Conservation (phyloP, 2,113 vertebrate genomes). For the Rhagologus leucostigma region DNA sequence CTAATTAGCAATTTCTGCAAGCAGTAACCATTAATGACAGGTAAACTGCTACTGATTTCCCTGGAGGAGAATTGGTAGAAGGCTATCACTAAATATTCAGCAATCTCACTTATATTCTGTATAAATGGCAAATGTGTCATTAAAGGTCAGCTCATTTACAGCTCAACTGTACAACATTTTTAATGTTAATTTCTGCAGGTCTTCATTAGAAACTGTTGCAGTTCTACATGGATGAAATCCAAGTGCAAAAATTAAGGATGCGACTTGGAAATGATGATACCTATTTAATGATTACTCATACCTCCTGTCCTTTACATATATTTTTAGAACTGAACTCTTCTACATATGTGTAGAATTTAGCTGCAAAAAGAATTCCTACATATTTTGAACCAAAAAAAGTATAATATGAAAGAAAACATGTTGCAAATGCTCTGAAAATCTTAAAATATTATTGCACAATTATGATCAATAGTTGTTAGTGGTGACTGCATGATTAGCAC, state of each 20-base stretch:
- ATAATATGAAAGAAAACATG: not conserved
- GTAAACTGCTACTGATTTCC: slow-evolving; percentile 65
- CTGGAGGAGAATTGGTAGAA: slow-evolving; percentile 41
- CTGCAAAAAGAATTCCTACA: not conserved
- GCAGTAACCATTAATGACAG: slow-evolving; percentile 55
- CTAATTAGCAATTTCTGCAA: slow-evolving; percentile 69
- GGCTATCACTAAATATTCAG: slow-evolving; percentile 30
- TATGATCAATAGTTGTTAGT: not conserved
- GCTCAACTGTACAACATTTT: slow-evolving; percentile 16
- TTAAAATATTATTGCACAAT: not conserved
- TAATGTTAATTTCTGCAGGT: slow-evolving; percentile 37
- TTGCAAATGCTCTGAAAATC: not conserved
- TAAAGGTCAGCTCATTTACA: slow-evolving; percentile 60
- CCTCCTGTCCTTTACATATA: not conserved
- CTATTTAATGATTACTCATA: not conserved
- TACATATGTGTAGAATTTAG: not conserved
- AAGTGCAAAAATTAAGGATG: not conserved
- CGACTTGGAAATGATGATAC: not conserved
- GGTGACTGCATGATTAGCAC: not conserved
- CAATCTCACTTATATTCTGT: not conserved
- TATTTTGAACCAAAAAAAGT: not conserved
- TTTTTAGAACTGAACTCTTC: not conserved
- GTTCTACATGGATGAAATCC: not conserved
- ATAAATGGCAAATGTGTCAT: slow-evolving; percentile 53
- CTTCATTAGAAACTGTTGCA: not conserved